Percentiles rank a stretch among this genome's conserved stretches.
Conservation (phyloP, 1,140 invertebrate genomes). For the Sipha flava region DNA sequence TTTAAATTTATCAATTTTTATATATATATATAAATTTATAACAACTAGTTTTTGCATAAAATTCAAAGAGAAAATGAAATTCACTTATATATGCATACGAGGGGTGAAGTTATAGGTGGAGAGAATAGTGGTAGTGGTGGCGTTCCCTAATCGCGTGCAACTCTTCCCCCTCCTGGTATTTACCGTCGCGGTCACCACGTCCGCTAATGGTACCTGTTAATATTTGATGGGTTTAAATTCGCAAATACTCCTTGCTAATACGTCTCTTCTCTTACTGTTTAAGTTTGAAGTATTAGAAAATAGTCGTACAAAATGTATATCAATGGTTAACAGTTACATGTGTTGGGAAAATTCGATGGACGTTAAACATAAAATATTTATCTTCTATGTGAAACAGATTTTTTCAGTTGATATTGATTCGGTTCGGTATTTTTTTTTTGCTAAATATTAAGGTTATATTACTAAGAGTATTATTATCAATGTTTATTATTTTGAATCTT, state of each 20-base stretch:
- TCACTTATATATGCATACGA: background rate
- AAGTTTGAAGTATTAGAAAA: background rate
- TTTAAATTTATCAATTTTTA: background rate
- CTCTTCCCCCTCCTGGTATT: background rate
- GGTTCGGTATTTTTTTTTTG: background rate
- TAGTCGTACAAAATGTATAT: background rate
- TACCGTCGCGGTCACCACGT: constrained; percentile 3
- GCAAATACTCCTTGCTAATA: background rate
- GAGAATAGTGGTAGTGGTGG: background rate
- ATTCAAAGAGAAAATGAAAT: background rate
- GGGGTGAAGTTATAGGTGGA: background rate
- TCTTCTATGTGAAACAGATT: background rate
- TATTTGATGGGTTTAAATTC: constrained; percentile 22
- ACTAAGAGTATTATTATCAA: no score
- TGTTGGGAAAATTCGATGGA: background rate
- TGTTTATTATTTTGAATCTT: no score
- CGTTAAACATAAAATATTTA: background rate
- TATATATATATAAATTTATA: no score
- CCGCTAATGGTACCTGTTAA: constrained; percentile 14
- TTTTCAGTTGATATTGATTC: background rate
- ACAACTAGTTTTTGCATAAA: background rate
- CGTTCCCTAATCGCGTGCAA: constrained; percentile 2
- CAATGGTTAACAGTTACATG: background rate
- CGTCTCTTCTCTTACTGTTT: background rate
- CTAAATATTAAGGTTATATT: background rate